Conservation (phyloP, 2,888 invertebrate genomes). For the Pyrrhia umbra region DNA sequence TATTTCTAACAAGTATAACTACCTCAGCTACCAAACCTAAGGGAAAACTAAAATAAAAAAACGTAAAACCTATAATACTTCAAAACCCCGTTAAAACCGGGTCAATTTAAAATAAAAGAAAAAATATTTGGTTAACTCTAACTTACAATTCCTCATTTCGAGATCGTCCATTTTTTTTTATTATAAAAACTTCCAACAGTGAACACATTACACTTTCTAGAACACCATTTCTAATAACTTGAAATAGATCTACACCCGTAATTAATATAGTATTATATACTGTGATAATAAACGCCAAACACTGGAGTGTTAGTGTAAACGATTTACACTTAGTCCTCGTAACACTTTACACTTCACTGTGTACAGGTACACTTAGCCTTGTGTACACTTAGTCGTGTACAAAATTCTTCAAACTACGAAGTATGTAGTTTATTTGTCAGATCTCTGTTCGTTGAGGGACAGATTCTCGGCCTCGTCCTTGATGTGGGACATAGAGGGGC, state of each 20-base stretch:
- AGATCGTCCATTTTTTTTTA: slow-evolving; percentile 78
- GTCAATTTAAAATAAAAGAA: slow-evolving; percentile 73
- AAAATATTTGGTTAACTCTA: slow-evolving; percentile 83
- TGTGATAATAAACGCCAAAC: slow-evolving; percentile 66
- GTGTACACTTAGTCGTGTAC: slow-evolving; percentile 7
- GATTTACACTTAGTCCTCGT: slow-evolving; percentile 47
- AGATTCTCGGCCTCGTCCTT: slow-evolving; percentile 89
- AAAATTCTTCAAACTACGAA: not conserved
- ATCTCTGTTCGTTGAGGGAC: slow-evolving; percentile 88
- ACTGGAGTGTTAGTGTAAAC: slow-evolving; percentile 57
- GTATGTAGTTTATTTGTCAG: slow-evolving; percentile 80
- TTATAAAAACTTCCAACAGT: slow-evolving; percentile 79
- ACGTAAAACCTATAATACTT: slow-evolving; percentile 88
- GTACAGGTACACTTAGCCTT: slow-evolving; percentile 26
- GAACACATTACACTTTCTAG: slow-evolving; percentile 86
- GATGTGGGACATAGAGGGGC: slow-evolving; percentile 84
- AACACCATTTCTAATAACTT: slow-evolving; percentile 82
- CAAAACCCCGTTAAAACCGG: slow-evolving; percentile 87
- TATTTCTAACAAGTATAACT: slow-evolving; percentile 80
- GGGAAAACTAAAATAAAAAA: slow-evolving; percentile 68
- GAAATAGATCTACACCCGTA: slow-evolving; percentile 89
- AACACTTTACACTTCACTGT: slow-evolving; percentile 48
- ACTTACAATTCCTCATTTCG: slow-evolving; percentile 79
- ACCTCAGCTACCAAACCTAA: slow-evolving; percentile 79
- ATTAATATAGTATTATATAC: slow-evolving; percentile 73